Evolutionary conservation across 2,888 invertebrate genomes (phyloP).

Genomic region (Scaptomyza polygonia): DNA sequence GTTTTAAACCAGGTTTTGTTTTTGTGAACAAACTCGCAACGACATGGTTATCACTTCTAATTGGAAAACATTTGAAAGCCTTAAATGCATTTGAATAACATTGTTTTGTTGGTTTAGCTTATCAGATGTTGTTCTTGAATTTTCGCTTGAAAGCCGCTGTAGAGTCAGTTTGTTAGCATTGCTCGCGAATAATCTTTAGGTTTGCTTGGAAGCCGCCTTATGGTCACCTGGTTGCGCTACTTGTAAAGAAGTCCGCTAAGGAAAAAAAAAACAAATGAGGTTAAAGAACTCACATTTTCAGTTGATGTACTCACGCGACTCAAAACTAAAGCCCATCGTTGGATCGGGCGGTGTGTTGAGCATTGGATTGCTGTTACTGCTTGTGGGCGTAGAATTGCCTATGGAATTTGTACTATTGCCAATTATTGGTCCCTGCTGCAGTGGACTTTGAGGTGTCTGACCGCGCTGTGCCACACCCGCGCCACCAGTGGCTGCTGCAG

Average conservation of each 20-base stretch:
- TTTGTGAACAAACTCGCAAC: constrained; percentile 36
- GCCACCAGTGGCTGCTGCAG: constrained; percentile 82
- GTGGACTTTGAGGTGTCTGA: constrained; percentile 83
- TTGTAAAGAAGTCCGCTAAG: constrained; percentile 89
- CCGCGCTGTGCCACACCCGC: constrained; percentile 73
- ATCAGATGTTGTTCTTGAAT: constrained; percentile 23
- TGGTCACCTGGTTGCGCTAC: constrained; percentile 90
- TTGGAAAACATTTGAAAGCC: constrained; percentile 51
- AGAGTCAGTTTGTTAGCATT: constrained; percentile 90
- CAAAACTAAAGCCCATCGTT: constrained; percentile 83
- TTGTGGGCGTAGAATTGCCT: constrained; percentile 70
- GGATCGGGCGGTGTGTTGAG: constrained; percentile 83
- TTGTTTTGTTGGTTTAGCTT: constrained; percentile 28
- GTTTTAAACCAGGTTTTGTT: constrained; percentile 24
- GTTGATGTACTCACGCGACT: constrained; percentile 81
- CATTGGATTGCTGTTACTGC: constrained; percentile 78
- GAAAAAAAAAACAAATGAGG: constrained; percentile 5
- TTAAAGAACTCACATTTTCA: not conserved
- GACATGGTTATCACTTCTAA: constrained; percentile 22
- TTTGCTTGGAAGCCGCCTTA: constrained; percentile 82
- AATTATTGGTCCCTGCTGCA: constrained; percentile 82
- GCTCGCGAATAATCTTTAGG: constrained; percentile 89
- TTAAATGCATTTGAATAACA: constrained; percentile 67
- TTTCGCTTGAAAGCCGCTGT: constrained; percentile 81
- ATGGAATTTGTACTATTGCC: constrained; percentile 82